phyloP scores from a whole-genome alignment of 2,888 invertebrate species.

The Platypus cylindrus region DNA sequence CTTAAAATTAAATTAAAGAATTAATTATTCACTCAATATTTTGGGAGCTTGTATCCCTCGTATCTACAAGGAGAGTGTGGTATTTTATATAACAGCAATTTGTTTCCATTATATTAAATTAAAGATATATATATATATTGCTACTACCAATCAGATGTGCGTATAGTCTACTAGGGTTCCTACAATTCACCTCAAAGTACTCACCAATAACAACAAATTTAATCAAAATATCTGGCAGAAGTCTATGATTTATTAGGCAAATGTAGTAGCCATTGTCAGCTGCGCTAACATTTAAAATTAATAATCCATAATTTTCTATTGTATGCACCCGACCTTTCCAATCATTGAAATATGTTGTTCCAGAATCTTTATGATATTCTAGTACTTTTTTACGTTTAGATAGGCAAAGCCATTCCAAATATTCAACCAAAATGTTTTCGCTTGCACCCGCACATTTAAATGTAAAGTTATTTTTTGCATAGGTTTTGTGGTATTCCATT shows the following conservation, averaged over 20 bases:
- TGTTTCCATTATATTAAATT: too few relatives aligned
- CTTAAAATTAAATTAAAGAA: too few relatives aligned
- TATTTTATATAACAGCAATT: too few relatives aligned
- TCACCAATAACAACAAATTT: constrained; percentile 56
- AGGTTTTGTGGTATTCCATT: constrained; percentile 39
- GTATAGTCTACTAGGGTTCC: too few relatives aligned
- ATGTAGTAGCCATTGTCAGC: constrained; percentile 54
- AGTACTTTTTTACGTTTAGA: constrained; percentile 38
- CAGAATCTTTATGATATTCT: constrained; percentile 39
- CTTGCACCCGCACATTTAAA: constrained; percentile 55
- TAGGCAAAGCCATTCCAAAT: constrained; percentile 46
- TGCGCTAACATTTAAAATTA: constrained; percentile 48
- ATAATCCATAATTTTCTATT: constrained; percentile 46
- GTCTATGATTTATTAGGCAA: constrained; percentile 55
- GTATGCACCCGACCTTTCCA: constrained; percentile 44
- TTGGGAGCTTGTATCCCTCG: too few relatives aligned
- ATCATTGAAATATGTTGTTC: constrained; percentile 37
- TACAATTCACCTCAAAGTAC: too few relatives aligned
- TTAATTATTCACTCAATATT: too few relatives aligned
- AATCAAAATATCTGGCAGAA: constrained; percentile 51
- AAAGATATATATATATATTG: too few relatives aligned
- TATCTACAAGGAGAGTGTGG: too few relatives aligned
- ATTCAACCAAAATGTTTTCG: constrained; percentile 50
- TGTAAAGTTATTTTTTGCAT: constrained; percentile 53
- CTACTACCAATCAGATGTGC: too few relatives aligned